These are phyloP conservation scores for Microcebus griseorufus DNA, from an alignment of 2,113 vertebrate genomes.

Conservation along the genomic window DNA sequence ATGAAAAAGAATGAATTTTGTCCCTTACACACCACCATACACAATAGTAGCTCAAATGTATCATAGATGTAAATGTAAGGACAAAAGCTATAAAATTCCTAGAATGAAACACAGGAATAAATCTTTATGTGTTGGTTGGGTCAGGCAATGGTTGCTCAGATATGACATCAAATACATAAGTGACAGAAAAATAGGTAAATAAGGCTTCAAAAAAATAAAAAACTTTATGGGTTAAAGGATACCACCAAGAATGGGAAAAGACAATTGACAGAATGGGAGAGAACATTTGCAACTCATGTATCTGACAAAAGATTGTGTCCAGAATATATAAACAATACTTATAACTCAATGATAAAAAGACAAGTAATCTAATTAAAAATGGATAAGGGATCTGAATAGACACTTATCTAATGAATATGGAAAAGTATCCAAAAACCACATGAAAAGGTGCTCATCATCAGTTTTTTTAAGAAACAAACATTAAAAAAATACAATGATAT, in stretches of 20 bases:
- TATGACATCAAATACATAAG: neutral
- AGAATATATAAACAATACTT: neutral
- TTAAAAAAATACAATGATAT: neutral
- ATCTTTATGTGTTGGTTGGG: neutral
- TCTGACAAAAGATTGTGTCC: neutral
- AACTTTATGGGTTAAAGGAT: neutral
- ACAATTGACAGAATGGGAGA: neutral
- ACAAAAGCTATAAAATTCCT: neutral
- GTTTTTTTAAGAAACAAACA: neutral
- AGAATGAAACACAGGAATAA: neutral
- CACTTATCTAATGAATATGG: neutral
- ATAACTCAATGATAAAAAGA: neutral
- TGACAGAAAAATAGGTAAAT: neutral
- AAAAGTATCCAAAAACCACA: neutral
- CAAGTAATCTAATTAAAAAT: neutral
- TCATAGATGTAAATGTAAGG: neutral
- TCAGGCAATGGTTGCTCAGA: neutral
- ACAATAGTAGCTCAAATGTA: neutral
- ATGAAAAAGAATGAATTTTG: neutral
- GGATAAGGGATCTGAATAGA: neutral
- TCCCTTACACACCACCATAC: neutral
- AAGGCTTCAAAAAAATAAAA: neutral
- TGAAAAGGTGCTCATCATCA: neutral
- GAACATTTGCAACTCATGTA: neutral
- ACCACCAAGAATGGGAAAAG: neutral